phyloP scores from a whole-genome alignment of 2,797 vertebrate species.

The Phalanger gymnotis region DNA sequence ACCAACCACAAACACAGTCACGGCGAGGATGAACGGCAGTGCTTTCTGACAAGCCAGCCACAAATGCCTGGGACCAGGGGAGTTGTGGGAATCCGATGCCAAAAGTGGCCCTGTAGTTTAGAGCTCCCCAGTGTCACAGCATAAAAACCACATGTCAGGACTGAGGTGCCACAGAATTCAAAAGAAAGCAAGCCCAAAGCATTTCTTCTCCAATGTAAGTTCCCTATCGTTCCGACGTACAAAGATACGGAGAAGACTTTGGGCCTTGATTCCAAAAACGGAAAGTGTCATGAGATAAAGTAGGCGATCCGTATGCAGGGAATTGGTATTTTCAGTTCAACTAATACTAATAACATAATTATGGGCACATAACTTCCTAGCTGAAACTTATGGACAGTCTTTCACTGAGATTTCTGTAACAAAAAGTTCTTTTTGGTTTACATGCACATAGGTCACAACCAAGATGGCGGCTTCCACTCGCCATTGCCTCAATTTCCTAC shows the following conservation, averaged over 20 bases:
- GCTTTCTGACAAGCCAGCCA: slow-evolving; percentile 3
- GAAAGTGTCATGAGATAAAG: slow-evolving; percentile 17
- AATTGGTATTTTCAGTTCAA: background rate
- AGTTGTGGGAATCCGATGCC: background rate
- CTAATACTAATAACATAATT: background rate
- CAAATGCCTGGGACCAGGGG: slow-evolving; percentile 20
- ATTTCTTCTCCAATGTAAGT: slow-evolving; percentile 51
- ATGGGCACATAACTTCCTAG: background rate
- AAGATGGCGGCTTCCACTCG: background rate
- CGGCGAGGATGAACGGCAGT: background rate
- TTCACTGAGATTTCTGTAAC: slow-evolving; percentile 11
- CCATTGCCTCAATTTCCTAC: background rate
- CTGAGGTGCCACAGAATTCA: slow-evolving; percentile 6
- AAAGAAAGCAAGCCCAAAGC: slow-evolving; percentile 43
- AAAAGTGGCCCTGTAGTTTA: slow-evolving; percentile 35
- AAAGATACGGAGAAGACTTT: background rate
- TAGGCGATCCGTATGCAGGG: slow-evolving; percentile 3
- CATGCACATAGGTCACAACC: background rate
- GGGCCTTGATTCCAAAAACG: slow-evolving; percentile 7
- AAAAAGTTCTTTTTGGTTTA: slow-evolving; percentile 39
- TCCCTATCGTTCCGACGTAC: background rate
- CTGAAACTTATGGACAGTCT: background rate
- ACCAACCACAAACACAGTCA: background rate
- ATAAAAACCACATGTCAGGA: slow-evolving; percentile 28
- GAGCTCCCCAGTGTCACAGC: slow-evolving; percentile 35